Base-by-base conservation (phyloP, 2,888 invertebrate genomes). In the Aquatica leii region DNA sequence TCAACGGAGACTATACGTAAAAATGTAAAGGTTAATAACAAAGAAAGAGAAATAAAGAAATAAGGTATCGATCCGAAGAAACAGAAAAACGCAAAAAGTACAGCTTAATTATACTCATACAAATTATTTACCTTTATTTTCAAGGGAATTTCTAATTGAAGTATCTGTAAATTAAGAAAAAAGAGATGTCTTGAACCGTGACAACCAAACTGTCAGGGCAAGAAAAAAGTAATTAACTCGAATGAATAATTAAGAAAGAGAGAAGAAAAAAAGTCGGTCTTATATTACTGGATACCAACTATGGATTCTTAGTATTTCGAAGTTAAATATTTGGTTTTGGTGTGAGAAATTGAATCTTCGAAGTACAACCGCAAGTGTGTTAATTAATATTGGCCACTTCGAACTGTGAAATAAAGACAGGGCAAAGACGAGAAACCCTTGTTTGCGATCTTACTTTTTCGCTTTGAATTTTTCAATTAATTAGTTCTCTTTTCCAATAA, bases 141-240 rank as follows among this genome's bases (percentile, higher is more conserved):
- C 43, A 6, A 50, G 46, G 43, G 65, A 61, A 60, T 53, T 65
- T 67, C 64, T 73, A 73, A 73, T 73, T 73, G 73, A 70, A 72
- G 71, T 71, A 73, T 73, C 71, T 66, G 66, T 67, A 73, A 73
- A 72, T 73, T 72, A 72, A 71, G 66, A 66, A 66, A 66, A 66
- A 66, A 66, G 62, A 52, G 59, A 57, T 40, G 59, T 60, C 56
- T 53, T 63, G 64, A 66, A 65, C 66, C 68, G 68, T 66, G 70
- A 69, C 70, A 66, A 62, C 67, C 68, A 63, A 68, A 69, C 70
- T 72, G 71, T 71, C 72, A 72, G 56, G 69, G 67, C 69, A 69
- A 67, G 71, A 71, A 71, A 71, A 72, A 72, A 71, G 72, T 72
- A 72, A 72, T 72, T 72, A 72, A 72, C 72, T 69, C 62, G 67